Conservation (phyloP, 35 echinoderm and acorn worm genomes). For the Amphiura filiformis region DNA sequence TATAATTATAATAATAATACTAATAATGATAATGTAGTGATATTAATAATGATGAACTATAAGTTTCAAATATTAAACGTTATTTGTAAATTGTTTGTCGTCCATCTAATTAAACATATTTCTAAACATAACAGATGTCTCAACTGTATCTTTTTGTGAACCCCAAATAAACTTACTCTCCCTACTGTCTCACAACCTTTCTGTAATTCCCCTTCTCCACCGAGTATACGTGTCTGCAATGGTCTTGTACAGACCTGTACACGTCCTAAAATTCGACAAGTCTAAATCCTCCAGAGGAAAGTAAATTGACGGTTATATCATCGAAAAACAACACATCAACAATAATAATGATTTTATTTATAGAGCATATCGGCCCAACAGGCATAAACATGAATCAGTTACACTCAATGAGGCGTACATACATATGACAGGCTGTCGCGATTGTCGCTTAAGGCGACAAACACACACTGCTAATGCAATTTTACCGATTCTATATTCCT, state of each 20-base stretch:
- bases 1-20: too few species aligned
- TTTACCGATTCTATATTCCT: constrained; percentile 1
- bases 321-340: constrained; percentile 14
- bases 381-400: constrained; percentile 1
- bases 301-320: background rate
- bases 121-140: too few species aligned
- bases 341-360: constrained; percentile 9
- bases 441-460: constrained; percentile 4
- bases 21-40: too few species aligned
- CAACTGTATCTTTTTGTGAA: too few species aligned
- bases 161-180: too few species aligned
- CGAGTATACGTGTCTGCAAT: too few species aligned
- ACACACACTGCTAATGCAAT: background rate
- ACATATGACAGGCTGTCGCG: background rate
- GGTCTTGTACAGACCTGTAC: background rate
- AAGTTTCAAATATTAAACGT: too few species aligned
- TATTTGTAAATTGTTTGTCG: too few species aligned
- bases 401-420: background rate
- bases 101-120: too few species aligned
- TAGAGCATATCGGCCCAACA: background rate
- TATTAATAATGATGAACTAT: too few species aligned
- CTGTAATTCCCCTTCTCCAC: too few species aligned
- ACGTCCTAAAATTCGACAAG: background rate
- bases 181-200: too few species aligned
- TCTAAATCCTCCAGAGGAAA: background rate